These are phyloP conservation scores for Florisuga fusca DNA, from an alignment of 2,797 vertebrate genomes.

Conservation along the genomic window DNA sequence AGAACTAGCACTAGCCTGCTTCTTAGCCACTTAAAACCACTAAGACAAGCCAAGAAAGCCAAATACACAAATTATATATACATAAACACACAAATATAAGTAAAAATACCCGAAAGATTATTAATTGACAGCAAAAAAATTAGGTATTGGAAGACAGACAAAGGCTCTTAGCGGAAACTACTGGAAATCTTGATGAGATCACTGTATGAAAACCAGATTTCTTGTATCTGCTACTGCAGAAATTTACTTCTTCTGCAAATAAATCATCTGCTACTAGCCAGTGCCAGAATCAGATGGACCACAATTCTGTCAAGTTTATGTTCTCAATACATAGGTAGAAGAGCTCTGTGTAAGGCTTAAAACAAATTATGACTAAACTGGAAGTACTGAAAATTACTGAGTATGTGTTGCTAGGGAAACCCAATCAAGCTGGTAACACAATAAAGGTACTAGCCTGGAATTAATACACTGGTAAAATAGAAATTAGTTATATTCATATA, in stretches of 20 bases:
- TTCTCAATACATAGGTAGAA: neutral
- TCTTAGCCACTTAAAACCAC: neutral
- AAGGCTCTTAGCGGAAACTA: neutral
- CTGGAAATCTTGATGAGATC: neutral
- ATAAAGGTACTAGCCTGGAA: neutral
- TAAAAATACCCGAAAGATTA: neutral
- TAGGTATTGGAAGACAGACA: neutral
- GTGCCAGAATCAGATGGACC: neutral
- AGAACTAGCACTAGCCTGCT: neutral
- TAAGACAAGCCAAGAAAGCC: neutral
- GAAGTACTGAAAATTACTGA: neutral
- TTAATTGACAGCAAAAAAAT: neutral
- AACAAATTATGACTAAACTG: neutral
- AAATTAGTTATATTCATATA: neutral
- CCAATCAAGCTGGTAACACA: neutral
- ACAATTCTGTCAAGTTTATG: neutral
- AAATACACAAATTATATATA: neutral
- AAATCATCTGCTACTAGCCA: neutral
- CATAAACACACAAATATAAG: neutral
- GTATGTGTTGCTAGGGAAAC: conserved; percentile 12
- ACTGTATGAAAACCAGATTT: neutral
- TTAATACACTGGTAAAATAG: neutral
- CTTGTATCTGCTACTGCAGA: neutral
- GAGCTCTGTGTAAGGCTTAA: neutral
- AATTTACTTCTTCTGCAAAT: neutral